These are phyloP conservation scores for Rhinoptilus africanus DNA, from an alignment of 2,113 vertebrate genomes.

Conservation along the genomic window DNA sequence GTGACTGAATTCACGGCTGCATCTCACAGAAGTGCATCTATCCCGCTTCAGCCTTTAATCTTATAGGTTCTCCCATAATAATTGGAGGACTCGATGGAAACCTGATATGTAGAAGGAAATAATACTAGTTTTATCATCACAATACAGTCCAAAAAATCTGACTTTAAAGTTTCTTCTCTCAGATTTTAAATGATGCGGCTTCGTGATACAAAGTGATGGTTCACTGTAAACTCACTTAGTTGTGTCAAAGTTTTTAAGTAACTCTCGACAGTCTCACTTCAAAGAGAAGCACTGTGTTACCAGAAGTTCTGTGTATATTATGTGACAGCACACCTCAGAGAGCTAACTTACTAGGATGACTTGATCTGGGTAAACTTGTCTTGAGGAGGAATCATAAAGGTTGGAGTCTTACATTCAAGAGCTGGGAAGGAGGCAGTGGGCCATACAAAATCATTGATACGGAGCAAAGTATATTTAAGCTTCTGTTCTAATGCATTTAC, in stretches of 20 bases:
- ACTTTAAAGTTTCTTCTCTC: neutral
- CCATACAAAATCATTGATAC: fast-evolving
- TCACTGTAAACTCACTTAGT: neutral
- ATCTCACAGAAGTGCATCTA: neutral
- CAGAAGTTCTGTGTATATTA: too few species aligned
- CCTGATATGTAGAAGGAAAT: neutral
- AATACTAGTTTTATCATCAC: neutral
- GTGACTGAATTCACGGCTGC: fast-evolving
- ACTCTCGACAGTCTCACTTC: neutral
- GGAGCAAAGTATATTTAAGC: neutral
- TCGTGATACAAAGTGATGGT: neutral
- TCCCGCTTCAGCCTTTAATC: neutral
- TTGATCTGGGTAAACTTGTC: neutral
- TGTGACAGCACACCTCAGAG: neutral
- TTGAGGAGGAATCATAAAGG: neutral
- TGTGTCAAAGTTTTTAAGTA: neutral
- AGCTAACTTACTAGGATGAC: too few species aligned
- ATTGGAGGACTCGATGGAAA: neutral
- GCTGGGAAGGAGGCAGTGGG: neutral
- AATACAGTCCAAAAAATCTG: neutral
- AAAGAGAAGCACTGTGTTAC: neutral
- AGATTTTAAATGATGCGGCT: neutral
- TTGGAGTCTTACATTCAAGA: neutral
- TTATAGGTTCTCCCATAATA: fast-evolving
- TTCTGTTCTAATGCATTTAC: neutral